Conservation (phyloP, 2,888 invertebrate species). For the Candidula unifasciata region DNA sequence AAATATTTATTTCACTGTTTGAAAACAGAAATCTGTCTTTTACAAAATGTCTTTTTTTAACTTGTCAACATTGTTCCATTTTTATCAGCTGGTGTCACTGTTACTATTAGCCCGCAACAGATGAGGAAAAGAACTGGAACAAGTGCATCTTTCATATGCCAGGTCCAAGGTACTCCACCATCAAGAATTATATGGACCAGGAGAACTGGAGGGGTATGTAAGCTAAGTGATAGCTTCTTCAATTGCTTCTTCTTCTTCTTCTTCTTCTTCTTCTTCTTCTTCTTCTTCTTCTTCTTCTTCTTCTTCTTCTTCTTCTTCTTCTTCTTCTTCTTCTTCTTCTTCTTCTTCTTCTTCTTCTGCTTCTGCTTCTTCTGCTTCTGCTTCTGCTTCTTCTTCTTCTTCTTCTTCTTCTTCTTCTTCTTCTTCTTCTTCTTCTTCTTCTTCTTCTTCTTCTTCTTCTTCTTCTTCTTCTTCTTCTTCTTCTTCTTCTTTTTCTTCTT, state of each 20-base stretch:
- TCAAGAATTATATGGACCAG: slow-evolving; percentile 86
- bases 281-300: not conserved
- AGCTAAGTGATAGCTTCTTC: not conserved
- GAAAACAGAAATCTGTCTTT: too few species aligned
- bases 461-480: too few species aligned
- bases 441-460: too few species aligned
- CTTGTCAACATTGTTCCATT: too few species aligned
- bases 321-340: not conserved
- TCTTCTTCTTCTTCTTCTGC: not conserved
- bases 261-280: not conserved
- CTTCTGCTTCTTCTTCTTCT: too few species aligned
- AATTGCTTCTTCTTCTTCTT: not conserved
- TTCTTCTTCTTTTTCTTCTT: too few species aligned
- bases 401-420: not conserved
- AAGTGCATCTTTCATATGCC: slow-evolving; percentile 94
- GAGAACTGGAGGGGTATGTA: slow-evolving; percentile 51
- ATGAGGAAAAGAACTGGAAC: slow-evolving; percentile 81
- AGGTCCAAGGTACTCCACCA: slow-evolving; percentile 89
- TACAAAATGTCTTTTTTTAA: too few species aligned
- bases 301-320: not conserved
- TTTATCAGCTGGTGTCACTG: slow-evolving; percentile 6
- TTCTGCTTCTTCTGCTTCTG: too few species aligned
- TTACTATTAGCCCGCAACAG: slow-evolving; percentile 59
- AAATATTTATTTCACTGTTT: too few species aligned
- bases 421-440: not conserved